Percentiles rank a stretch among this genome's conserved stretches.
Conservation (phyloP, 1,140 invertebrate species). For the Drosophila sproati region DNA sequence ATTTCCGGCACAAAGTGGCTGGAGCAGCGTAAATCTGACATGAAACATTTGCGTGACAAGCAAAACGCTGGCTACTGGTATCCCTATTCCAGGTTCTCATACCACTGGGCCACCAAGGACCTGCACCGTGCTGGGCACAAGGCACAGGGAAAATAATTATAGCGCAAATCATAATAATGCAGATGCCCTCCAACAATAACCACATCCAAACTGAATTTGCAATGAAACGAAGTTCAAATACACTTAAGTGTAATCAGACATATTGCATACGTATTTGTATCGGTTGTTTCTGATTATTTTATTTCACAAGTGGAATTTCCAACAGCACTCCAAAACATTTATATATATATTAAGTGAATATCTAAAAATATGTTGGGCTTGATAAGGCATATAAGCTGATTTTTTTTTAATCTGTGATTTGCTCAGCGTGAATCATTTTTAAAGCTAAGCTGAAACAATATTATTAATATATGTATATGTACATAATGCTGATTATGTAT, state of each 20-base stretch:
- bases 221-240: background rate
- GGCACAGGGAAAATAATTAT: slow-evolving; percentile 64
- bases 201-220: slow-evolving; percentile 1
- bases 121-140: background rate
- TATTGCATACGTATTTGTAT: too few species aligned
- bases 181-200: slow-evolving; percentile 8
- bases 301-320: too few species aligned
- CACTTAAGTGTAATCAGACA: background rate
- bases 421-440: too few species aligned
- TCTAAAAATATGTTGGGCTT: too few species aligned
- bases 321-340: too few species aligned
- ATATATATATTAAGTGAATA: too few species aligned
- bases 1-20: slow-evolving; percentile 55
- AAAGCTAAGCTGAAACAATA: too few species aligned
- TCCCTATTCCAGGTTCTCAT: background rate
- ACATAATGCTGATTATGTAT: too few species aligned
- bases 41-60: slow-evolving; percentile 76
- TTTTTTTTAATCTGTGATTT: too few species aligned
- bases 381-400: too few species aligned
- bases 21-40: slow-evolving; percentile 71
- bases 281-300: too few species aligned
- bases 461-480: too few species aligned
- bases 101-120: background rate
- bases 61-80: slow-evolving; percentile 51
- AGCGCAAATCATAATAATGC: slow-evolving; percentile 54